Evolutionary conservation across 2,797 vertebrate genomes (phyloP), one percentile per base, ranked within the genome.

Genomic region (Gymnothorax reevesii): DNA sequence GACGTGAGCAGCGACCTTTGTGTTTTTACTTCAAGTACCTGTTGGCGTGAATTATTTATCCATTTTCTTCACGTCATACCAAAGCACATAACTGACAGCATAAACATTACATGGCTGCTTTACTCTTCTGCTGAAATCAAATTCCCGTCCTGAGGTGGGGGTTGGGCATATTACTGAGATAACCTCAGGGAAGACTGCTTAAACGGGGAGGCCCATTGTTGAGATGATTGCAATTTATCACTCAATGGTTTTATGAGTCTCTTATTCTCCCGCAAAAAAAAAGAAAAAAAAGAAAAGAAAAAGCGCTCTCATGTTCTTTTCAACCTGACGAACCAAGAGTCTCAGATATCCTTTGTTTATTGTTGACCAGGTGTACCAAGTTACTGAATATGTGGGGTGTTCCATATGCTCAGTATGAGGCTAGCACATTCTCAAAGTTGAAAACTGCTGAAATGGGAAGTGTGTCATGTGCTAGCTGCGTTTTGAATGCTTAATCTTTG

Each of bases 321-420:
- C 83, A 87, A 77, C 77, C 73, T 73, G 27, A 85, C 54, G 60
- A 49, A 83, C 85, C 79, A 52, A 42, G 33, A 33, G 64, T 84
- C 85, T 89, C 88, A 33, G 83, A 83, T 88, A 69, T 88, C 87
- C 87, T 83, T 88, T 85, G 33, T 85, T 88, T 88, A 87, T 87
- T 88, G 89, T 90, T 88, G 87, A 87, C 82, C 66, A 83, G 84
- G 84, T 69, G 82, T 77, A 54, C 62, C 71, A 66, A 85, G 71
- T 87, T 82, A 79, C 85, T 84, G 75, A 88, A 87, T 79, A 86
- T 86, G 75, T n/a, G 77, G 87, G 84, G 25, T 83, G 82, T 85
- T 71, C 84, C 82, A 84, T 82, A 86, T 62, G 33, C 42, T 52
- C 62, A n/a, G 49, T 86, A 25, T 83, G 82, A 83, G 62, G 64